Evolutionary conservation across 2,113 vertebrate species (phyloP), one percentile per base, ranked within the genome.

Genomic region (Gadus chalcogrammus): DNA sequence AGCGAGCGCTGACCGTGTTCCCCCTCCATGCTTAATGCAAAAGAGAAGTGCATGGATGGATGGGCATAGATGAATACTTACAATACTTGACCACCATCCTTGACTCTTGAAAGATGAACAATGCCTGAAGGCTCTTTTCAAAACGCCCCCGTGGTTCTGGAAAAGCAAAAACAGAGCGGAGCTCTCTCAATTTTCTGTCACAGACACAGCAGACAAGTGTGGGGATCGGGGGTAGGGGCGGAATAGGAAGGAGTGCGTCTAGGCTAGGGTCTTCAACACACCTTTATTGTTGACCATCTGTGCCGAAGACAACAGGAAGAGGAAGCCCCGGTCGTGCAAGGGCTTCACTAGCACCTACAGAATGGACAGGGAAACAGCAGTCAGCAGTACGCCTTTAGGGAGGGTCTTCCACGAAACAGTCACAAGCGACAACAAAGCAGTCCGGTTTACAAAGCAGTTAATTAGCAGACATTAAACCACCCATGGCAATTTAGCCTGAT

Each of bases 101-200:
- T 35, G 94, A 69, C 79, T 96, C 94, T 86, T 94, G 94, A 90
- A 97, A 98, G 38, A 99, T 84, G 91, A 98, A 99, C 66, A 99
- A 86, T 15, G 95, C 96, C 76, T 95, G 93, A 12, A 98, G 91
- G 74, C 90, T 86, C 71, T 87, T 92, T 71, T 94, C 88, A 31
- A 81, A 78, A 59, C 87, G 90, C 77, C 84, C 91, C 73, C 93
- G 91, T 42, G 92, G 89, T 74, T 96, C 97, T 99, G 70, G 2
- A 85, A 22, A 78, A 73, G 87, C 15, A 16, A 18, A 17, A 27
- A 4, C 8, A 56, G 6, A 16, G 70, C 69, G 68, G 0, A 22
- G 13, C 3, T 17, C 13, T 6, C 55, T 58, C 55, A 58, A n/a
- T 58, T 9, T 58, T 55, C 53, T 15, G 12, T 35, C 31, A 35